These are phyloP conservation scores for Ennomos quercinarius DNA, from an alignment of 2,888 invertebrate species.

Conservation along the genomic window DNA sequence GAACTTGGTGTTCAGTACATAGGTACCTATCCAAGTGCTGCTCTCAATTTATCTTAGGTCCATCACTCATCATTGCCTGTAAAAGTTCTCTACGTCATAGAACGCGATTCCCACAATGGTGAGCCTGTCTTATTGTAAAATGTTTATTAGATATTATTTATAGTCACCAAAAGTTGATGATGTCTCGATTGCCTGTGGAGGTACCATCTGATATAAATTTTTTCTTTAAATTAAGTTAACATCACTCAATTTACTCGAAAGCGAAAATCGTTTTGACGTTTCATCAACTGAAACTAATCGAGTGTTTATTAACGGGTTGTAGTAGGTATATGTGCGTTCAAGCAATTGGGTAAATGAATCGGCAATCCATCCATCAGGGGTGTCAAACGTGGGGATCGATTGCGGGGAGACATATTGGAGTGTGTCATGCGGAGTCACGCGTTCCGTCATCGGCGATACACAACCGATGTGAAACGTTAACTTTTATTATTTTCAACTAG, in stretches of 20 bases:
- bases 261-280: constrained; percentile 23
- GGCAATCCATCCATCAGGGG: constrained; percentile 56
- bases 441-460: constrained; percentile 42
- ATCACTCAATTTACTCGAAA: not conserved
- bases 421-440: constrained; percentile 62
- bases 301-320: constrained; percentile 30
- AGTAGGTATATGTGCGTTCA: constrained; percentile 32
- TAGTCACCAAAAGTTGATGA: too few species aligned
- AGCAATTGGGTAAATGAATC: constrained; percentile 53
- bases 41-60: too few species aligned
- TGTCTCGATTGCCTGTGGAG: too few species aligned
- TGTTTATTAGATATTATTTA: too few species aligned
- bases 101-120: too few species aligned
- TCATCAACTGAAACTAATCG: constrained; percentile 31
- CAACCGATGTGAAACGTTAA: constrained; percentile 8
- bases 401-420: constrained; percentile 55
- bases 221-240: too few species aligned
- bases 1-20: too few species aligned
- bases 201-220: too few species aligned
- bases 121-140: too few species aligned
- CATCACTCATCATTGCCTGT: too few species aligned
- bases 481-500: constrained; percentile 8
- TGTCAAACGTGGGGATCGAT: constrained; percentile 54
- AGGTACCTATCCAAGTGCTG: too few species aligned
- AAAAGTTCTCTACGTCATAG: too few species aligned